A percentile compares a stretch with the other conserved stretches of the same genome.
phyloP scores from a whole-genome alignment of 2,797 vertebrate genomes.

The Anabas testudineus region DNA sequence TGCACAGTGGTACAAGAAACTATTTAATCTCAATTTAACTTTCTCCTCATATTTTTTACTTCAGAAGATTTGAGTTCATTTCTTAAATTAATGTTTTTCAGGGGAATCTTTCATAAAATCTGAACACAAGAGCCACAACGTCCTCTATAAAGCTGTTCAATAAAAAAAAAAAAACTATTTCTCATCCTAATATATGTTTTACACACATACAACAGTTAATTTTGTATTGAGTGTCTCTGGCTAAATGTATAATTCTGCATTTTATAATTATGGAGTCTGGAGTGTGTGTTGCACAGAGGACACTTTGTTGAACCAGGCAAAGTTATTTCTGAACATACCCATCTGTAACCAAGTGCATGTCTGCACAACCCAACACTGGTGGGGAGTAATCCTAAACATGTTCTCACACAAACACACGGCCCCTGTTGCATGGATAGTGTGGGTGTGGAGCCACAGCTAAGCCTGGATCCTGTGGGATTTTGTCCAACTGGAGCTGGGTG shows the following conservation, averaged over 20 bases:
- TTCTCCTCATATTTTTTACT: too few relatives aligned
- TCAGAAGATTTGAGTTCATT: too few relatives aligned
- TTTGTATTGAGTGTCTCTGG: background rate
- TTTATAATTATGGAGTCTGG: background rate
- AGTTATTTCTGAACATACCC: too few relatives aligned
- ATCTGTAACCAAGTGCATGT: conserved; percentile 32
- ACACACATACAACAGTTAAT: too few relatives aligned
- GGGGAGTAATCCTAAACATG: conserved; percentile 32
- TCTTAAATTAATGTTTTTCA: too few relatives aligned
- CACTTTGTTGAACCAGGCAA: background rate
- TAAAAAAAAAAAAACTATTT: too few relatives aligned
- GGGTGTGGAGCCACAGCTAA: conserved; percentile 11
- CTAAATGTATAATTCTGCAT: background rate
- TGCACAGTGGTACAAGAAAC: too few relatives aligned
- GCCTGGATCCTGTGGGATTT: conserved; percentile 33
- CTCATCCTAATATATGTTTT: too few relatives aligned
- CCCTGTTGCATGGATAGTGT: background rate
- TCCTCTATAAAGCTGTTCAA: background rate
- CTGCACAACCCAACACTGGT: background rate
- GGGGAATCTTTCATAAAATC: background rate
- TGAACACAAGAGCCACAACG: background rate
- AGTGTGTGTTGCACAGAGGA: conserved; percentile 5
- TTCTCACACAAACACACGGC: conserved; percentile 32
- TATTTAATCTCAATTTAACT: too few relatives aligned
- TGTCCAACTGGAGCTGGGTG: conserved; percentile 46